Conservation (phyloP, 2,113 vertebrate species). For the Muscicapa adusta region DNA sequence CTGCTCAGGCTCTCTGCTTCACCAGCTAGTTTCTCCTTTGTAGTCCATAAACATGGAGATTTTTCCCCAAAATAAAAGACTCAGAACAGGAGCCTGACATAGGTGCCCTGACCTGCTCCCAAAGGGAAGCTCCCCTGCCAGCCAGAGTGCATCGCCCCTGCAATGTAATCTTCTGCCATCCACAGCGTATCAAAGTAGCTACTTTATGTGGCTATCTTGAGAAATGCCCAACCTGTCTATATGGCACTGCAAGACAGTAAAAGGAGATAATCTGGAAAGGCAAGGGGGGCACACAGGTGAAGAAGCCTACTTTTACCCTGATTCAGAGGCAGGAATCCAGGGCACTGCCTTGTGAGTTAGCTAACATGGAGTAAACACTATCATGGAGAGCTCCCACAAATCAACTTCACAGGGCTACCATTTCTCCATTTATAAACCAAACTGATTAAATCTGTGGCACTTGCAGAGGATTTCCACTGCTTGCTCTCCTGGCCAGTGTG, state of each 20-base stretch:
- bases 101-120: not conserved
- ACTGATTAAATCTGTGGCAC: not conserved
- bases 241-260: not conserved
- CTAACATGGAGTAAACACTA: fast-evolving
- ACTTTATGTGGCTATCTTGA: not conserved
- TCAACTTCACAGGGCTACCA: not conserved
- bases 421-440: not conserved
- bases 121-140: not conserved
- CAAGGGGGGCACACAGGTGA: not conserved
- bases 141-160: not conserved
- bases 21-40: not conserved
- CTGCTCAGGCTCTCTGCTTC: not conserved
- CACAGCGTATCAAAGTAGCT: not conserved
- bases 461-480: not conserved
- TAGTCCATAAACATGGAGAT: not conserved
- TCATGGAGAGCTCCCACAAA: not conserved
- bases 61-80: not conserved
- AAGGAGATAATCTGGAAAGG: not conserved
- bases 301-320: not conserved
- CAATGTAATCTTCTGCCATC: fast-evolving
- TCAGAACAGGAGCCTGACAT: not conserved
- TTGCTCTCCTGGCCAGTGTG: not conserved
- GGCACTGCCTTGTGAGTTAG: not conserved
- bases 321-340: not conserved
- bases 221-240: not conserved